A percentile compares a stretch with the other conserved stretches of the same genome.
These are phyloP conservation scores for Torymus auratus DNA, from an alignment of 2,888 invertebrate genomes.

Conservation along the genomic window DNA sequence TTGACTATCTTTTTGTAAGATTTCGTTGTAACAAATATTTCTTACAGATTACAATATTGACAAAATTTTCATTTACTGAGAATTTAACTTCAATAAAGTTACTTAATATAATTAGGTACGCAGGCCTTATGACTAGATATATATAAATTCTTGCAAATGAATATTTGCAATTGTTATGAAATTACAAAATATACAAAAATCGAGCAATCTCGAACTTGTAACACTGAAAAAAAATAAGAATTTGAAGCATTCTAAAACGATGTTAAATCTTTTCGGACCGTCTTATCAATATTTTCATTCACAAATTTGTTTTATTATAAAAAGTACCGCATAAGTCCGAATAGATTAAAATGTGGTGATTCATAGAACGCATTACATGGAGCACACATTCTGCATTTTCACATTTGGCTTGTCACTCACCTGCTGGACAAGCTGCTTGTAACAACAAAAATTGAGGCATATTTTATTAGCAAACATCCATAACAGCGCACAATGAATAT, in stretches of 20 bases:
- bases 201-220: constrained; percentile 48
- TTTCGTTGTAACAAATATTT: constrained; percentile 56
- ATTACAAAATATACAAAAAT: constrained; percentile 59
- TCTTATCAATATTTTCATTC: constrained; percentile 20
- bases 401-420: constrained; percentile 66
- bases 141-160: constrained; percentile 44
- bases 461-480: constrained; percentile 43
- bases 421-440: constrained; percentile 74
- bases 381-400: constrained; percentile 55
- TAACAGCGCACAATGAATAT: constrained; percentile 31
- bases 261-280: constrained; percentile 46
- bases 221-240: constrained; percentile 49
- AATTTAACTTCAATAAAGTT: constrained; percentile 32
- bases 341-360: constrained; percentile 46
- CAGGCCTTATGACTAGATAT: constrained; percentile 52
- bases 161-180: constrained; percentile 45
- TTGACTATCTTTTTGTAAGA: constrained; percentile 16
- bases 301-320: constrained; percentile 25
- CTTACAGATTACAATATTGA: constrained; percentile 40
- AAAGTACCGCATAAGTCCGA: constrained; percentile 40
- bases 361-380: constrained; percentile 49
- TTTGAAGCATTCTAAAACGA: constrained; percentile 52
- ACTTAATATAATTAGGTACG: constrained; percentile 42
- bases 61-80: constrained; percentile 36
- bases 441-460: constrained; percentile 62